phyloP scores from a whole-genome alignment of 1,140 invertebrate species.

The Zaprionus gabonicus region DNA sequence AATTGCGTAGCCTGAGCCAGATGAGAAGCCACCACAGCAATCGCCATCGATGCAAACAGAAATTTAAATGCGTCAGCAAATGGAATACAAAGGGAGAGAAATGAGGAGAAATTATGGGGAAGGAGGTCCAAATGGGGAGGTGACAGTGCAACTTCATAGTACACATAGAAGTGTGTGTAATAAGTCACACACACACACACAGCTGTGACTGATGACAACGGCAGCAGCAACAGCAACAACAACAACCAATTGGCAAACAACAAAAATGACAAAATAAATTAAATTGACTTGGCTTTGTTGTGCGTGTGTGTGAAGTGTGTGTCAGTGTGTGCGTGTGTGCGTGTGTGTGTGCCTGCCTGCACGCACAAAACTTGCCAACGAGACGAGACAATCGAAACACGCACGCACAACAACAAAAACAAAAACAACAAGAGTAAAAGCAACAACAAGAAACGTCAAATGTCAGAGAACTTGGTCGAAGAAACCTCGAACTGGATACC shows the following conservation, averaged over 20 bases:
- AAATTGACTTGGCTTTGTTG: conserved; percentile 69
- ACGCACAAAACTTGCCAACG: conserved; percentile 46
- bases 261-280: conserved; percentile 81
- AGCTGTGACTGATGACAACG: conserved; percentile 39
- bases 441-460: conserved; percentile 34
- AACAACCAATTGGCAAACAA: conserved; percentile 67
- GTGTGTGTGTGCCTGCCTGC: conserved; percentile 40
- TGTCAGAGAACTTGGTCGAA: conserved; percentile 28
- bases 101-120: background rate
- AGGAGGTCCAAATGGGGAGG: background rate
- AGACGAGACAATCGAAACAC: conserved; percentile 69
- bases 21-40: conserved; percentile 33
- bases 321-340: conserved; percentile 32
- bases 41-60: conserved; percentile 67
- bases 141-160: conserved; percentile 19
- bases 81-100: conserved; percentile 48
- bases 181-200: conserved; percentile 51
- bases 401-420: conserved; percentile 15
- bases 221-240: conserved; percentile 38
- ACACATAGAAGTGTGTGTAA: conserved; percentile 44
- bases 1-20: conserved; percentile 36
- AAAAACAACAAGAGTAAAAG: background rate
- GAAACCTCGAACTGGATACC: background rate
- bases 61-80: conserved; percentile 81
- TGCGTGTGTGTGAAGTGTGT: conserved; percentile 21